Base-by-base conservation (phyloP, 1,140 invertebrate species). In the Hestina assimilis region DNA sequence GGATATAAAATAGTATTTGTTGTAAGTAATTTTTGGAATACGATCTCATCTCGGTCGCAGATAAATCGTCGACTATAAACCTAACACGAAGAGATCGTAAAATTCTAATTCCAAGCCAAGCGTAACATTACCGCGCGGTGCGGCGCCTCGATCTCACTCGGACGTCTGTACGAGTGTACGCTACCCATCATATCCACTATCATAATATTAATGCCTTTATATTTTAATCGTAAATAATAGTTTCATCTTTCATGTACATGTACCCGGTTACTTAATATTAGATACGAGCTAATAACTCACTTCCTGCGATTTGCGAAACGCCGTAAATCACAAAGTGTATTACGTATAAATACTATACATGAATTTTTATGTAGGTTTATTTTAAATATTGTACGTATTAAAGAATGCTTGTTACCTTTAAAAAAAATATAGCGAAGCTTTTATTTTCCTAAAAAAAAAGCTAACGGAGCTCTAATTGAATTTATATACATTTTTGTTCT, bases 1-100 rank as follows among this genome's bases (percentile, higher is more conserved):
- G 23, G 38, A 61, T 69, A 85, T 83, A 82, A 85, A 80, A 75
- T 68, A 61, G 51, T 84, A 79, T 87, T 81, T 82, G 80, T 83
- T 79, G 74, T 78, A 79, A 82, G 74, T 79, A 79, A 78, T 76
- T 83, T 87, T 85, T 83, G 79, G 83, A 83, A 83, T 83, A 83
- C 79, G 75, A 81, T 63, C 82, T 82, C 83, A 85, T 83, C 82
- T 85, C 74, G 81, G 79, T 82, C 75, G 71, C 68, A 77, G 79
- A 87, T 85, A 81, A 80, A 79, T 81, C 66, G 66, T 76, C 77
- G 80, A 85, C 82, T 79, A 76, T 87, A 87, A 87, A 87, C 80
- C 82, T 82, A 85, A 87, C 82, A 83, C 84, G 80, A 87, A 87
- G 84, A 87, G 81, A 77, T 69, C 72, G 72, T 87, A 87, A 87